Percentiles rank a stretch among this genome's conserved stretches.
phyloP scores from a whole-genome alignment of 2,888 invertebrate genomes.

The Nomada ruficornis region DNA sequence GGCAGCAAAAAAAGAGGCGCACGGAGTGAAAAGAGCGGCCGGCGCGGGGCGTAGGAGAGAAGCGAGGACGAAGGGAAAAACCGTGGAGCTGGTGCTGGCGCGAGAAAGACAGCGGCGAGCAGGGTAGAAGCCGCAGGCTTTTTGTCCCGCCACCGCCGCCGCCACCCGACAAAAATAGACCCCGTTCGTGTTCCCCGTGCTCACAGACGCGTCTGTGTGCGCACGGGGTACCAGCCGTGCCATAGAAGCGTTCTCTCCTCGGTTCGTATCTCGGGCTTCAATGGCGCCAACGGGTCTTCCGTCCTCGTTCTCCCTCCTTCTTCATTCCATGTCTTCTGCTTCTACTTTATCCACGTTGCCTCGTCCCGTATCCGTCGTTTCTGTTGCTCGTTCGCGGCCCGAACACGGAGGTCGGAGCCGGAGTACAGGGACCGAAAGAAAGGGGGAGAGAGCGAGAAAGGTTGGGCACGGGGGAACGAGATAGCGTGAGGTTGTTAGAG shows the following conservation, averaged over 20 bases:
- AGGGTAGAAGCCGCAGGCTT: constrained; percentile 82
- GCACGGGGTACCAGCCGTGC: constrained; percentile 61
- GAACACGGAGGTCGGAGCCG: constrained; percentile 48
- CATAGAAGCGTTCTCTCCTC: constrained; percentile 65
- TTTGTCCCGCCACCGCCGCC: constrained; percentile 81
- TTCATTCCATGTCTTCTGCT: constrained; percentile 1
- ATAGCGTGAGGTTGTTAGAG: constrained; percentile 76
- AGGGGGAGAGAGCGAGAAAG: background rate
- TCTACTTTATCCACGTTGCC: background rate
- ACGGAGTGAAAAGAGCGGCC: constrained; percentile 74
- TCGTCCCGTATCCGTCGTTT: constrained; percentile 27
- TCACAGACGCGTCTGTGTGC: constrained; percentile 58
- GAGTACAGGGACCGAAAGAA: background rate
- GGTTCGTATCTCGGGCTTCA: constrained; percentile 62
- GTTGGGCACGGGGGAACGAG: constrained; percentile 4
- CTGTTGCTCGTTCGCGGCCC: constrained; percentile 57
- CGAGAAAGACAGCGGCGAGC: constrained; percentile 58
- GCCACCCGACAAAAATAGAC: constrained; percentile 82
- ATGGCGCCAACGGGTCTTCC: constrained; percentile 73
- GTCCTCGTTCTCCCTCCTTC: constrained; percentile 52
- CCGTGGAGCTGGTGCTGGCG: constrained; percentile 61
- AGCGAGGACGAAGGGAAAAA: constrained; percentile 64
- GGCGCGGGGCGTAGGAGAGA: constrained; percentile 52
- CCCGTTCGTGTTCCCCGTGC: constrained; percentile 61
- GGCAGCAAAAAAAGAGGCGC: constrained; percentile 78